These are phyloP conservation scores for Tokudaia tokunoshimensis DNA, from an alignment of 2,797 vertebrate genomes.

Conservation along the genomic window DNA sequence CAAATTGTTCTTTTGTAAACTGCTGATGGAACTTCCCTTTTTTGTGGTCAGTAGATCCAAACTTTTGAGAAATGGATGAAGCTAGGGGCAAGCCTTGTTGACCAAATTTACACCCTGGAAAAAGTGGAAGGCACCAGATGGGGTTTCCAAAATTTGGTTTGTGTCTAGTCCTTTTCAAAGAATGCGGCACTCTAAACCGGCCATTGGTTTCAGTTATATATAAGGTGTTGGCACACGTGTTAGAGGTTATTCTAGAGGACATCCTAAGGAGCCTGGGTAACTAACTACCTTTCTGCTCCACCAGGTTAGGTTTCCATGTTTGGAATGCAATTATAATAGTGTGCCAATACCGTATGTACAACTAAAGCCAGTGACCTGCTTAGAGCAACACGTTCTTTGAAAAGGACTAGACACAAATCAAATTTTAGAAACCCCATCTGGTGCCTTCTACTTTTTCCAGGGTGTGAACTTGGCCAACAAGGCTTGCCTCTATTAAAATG, in stretches of 20 bases:
- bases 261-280: background rate
- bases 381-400: background rate
- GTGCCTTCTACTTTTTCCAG: background rate
- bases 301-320: background rate
- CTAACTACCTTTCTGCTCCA: background rate
- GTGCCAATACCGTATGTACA: background rate
- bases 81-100: constrained; percentile 65
- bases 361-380: background rate
- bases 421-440: background rate
- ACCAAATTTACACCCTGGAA: constrained; percentile 2
- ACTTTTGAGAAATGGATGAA: constrained; percentile 73
- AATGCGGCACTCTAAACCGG: background rate
- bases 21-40: constrained; percentile 77
- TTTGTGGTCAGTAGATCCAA: constrained; percentile 75
- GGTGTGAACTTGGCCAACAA: background rate
- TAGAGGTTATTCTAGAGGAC: background rate
- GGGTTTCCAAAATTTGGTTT: background rate
- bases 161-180: background rate
- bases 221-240: background rate
- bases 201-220: background rate
- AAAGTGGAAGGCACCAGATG: background rate
- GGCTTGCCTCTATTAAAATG: background rate
- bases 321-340: constrained; percentile 12
- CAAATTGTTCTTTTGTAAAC: constrained; percentile 80
- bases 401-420: background rate